Evolutionary conservation across 2,888 invertebrate species (phyloP), one percentile per base, ranked within the genome.

Genomic region (Apodemia zela): DNA sequence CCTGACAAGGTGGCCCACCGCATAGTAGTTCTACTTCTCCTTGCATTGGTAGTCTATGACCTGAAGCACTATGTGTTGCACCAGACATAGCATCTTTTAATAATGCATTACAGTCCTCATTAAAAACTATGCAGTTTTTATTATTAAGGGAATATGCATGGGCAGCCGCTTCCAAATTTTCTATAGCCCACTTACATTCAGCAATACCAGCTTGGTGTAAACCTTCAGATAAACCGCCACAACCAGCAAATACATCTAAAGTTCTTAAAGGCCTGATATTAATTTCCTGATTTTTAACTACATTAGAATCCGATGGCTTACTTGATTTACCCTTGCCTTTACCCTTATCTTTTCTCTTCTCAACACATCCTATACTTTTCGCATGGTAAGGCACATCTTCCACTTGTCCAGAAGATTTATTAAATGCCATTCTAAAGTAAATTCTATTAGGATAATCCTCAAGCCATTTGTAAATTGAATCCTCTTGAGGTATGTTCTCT

Each of bases 1-100:
- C 97, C 83, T 97, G 97, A 78, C 97, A 97, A 0, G 97, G 97
- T 0, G 97, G 97, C 0, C 97, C 97, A 11, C 97, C 97, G 75
- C 96, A 96, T 38, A 97, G 82, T 65, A 97, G 82, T 74, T 97
- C 97, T 0, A 97, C 97, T 66, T 97, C 96, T 0, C 97, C 97
- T 76, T 94, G 95, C 78, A 92, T 85, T 0, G 97, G 97, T 54
- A 97, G 84, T 11, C 86, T 86, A 69, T 93, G 87, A 0, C 93
- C 93, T 18, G 85, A 85, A 3, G 77, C 78, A 64, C 92, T 91
- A 66, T 88, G 92, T 25, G 82, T 79, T 7, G 91, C 87, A 2
- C 94, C 94, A n/a, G 94, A 85, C 86, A 97, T 94, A 0, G 94
- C 95, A 64, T 93, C 89, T 67, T 92, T 92, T 47, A 97, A 87